Conservation (phyloP, 2,888 invertebrate species). For the Drosophila subquinaria region DNA sequence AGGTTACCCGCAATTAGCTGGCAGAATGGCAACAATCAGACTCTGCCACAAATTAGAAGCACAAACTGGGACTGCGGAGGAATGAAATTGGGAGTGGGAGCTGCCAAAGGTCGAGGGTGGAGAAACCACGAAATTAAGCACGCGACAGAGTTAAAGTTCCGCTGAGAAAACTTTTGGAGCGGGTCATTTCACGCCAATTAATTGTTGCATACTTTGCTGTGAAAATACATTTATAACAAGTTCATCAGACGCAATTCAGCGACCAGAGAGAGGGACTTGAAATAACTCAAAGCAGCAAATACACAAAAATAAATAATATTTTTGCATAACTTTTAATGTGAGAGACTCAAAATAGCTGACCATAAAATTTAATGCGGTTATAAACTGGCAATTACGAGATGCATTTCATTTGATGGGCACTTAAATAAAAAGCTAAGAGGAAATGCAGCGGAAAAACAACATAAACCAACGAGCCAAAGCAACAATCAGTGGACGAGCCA, state of each 20-base stretch:
- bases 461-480: not conserved
- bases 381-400: slow-evolving; percentile 27
- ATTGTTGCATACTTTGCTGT: slow-evolving; percentile 54
- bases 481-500: slow-evolving; percentile 3
- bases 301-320: slow-evolving; percentile 7
- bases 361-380: slow-evolving; percentile 11
- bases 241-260: slow-evolving; percentile 24
- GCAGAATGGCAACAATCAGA: slow-evolving; percentile 44
- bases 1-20: slow-evolving; percentile 52
- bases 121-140: slow-evolving; percentile 25
- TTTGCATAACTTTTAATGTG: not conserved
- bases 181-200: slow-evolving; percentile 63
- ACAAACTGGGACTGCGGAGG: slow-evolving; percentile 1
- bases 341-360: not conserved
- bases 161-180: slow-evolving; percentile 19
- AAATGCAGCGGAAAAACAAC: slow-evolving; percentile 45
- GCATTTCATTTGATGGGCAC: slow-evolving; percentile 30
- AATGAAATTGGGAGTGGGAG: not conserved
- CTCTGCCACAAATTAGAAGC: slow-evolving; percentile 44
- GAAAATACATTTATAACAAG: slow-evolving; percentile 31
- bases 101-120: slow-evolving; percentile 12
- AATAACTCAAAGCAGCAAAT: slow-evolving; percentile 24
- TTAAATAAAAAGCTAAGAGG: slow-evolving; percentile 48
- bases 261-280: slow-evolving; percentile 25
- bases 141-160: slow-evolving; percentile 14